Base-by-base conservation (phyloP, 2,888 invertebrate species). In the Heterodera filipjevi region DNA sequence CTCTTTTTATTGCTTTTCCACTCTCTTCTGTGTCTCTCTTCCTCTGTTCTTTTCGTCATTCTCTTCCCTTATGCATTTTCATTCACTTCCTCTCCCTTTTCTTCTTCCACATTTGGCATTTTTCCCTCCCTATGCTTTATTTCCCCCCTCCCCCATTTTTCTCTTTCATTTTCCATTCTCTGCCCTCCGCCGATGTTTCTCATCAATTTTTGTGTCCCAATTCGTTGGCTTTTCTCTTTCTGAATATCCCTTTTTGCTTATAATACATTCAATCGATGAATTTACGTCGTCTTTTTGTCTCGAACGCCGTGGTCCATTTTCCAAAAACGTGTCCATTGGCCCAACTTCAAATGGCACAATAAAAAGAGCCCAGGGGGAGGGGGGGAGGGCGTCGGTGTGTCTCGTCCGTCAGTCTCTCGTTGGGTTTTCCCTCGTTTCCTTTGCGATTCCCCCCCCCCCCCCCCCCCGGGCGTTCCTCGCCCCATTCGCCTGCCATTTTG, bases 211-310 rank as follows among this genome's bases (percentile, higher is more conserved):
- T 22, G 6, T 22, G 19, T 53, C 53, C 16, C 14, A 53, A 53
- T 16, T 53, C 49, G 3, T 49, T 19, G 53, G 53, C 53, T 16
- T 53, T 16, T 22, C 5, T 53, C 19, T 53, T 16, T 19, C 22
- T n/a, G n/a, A n/a, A 16, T 22, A 53, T 53, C 53, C 53, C 53
- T n/a, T n/a, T n/a, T n/a, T n/a, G n/a, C n/a, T n/a, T n/a, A 53
- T 19, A 53, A 53, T 16, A 53, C n/a, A 59, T n/a, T n/a, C n/a
- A 59, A 59, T 59, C 59, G 59, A 59, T 59, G 59, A 59, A 59
- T n/a, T 59, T 19, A 19, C 53, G 22, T 53, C 22, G 14, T 16
- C 53, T 53, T 53, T 53, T 53, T 59, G 59, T n/a, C 59, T 59
- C 2, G 27, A 27, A 3, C 8, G 59, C 59, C 27, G n/a, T 59